Base-by-base conservation (phyloP, 2,888 invertebrate genomes). In the Eupithecia exiguata region DNA sequence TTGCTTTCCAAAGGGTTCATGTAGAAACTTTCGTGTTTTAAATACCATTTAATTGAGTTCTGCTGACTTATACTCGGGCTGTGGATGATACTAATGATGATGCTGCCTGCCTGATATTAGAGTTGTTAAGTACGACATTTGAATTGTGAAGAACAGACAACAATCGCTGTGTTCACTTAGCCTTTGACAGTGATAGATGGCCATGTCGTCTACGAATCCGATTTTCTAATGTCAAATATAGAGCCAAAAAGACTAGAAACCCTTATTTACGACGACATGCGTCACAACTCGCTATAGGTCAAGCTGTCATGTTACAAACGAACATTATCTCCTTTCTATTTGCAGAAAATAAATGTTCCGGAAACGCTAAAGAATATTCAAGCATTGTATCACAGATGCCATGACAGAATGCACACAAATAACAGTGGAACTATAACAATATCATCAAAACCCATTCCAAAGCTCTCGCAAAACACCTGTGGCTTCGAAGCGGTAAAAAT, bases 381-480 rank as follows among this genome's bases (percentile, higher is more conserved):
- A 40, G 40, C 25, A 66, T 21, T 25, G 35, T 65, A n/a, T 65
- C 36, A 36, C 16, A 38, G n/a, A 38, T 21, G 40, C 66, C 38
- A 66, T 40, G 21, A 66, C 38, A 10, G 18, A 38, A 66, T 40
- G 40, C 66, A 36, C 66, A 25, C 21, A 38, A 73, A 65, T 73
- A 68, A 62, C 73, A 43, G 61, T 25, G 35, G 61, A 74, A n/a
- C 71, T 40, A 76, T 73, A 73, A 73, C 58, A 71, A 69, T 68
- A 70, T 69, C 73, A 73, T 71, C 73, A 62, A 61, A 73, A 76
- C 58, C 72, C 69, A 71, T 71, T 61, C 61, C 68, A 14, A 69
- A 71, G 76, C 76, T 74, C 70, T 77, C 73, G 71, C 68, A 71
- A 71, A 71, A 79, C 78, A 80, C 78, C 80, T 80, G 80, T 78